A percentile compares a stretch with the other conserved stretches of the same genome.
Evolutionary conservation across 1,140 invertebrate species (phyloP).

Genomic region (Acyrthosiphon pisum): DNA sequence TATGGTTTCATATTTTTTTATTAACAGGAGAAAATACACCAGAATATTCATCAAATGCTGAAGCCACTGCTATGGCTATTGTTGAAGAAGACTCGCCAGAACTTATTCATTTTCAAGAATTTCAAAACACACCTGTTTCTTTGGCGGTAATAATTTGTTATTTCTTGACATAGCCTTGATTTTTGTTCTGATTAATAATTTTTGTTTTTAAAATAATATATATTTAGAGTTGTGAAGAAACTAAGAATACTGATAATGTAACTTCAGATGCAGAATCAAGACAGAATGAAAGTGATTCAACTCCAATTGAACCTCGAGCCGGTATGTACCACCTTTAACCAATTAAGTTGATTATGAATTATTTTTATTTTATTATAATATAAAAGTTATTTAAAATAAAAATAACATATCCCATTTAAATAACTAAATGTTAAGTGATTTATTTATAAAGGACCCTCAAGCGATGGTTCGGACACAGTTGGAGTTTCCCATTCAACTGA

Average conservation of each 20-base stretch:
- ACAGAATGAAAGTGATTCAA: constrained; percentile 37
- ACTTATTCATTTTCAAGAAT: constrained; percentile 42
- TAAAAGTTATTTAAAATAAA: too few species aligned
- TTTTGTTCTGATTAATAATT: not conserved
- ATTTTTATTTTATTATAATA: not conserved
- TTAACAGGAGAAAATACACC: constrained; percentile 49
- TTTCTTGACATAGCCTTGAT: not conserved
- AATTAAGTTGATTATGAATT: not conserved
- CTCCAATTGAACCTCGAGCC: constrained; percentile 29
- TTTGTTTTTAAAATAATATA: not conserved
- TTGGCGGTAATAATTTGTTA: constrained; percentile 37
- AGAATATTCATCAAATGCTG: constrained; percentile 53
- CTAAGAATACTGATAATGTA: constrained; percentile 34
- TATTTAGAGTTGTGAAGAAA: constrained; percentile 42
- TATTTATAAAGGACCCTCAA: constrained; percentile 41
- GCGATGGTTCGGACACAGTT: constrained; percentile 18
- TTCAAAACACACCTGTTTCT: constrained; percentile 49
- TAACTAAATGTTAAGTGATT: not conserved
- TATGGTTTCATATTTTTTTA: not conserved
- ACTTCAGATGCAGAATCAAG: constrained; percentile 50
- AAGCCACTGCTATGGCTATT: constrained; percentile 50
- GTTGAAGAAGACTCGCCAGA: constrained; percentile 47
- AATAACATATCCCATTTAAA: not conserved
- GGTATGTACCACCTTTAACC: not conserved
- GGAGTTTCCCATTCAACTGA: constrained; percentile 56